Evolutionary conservation across 2,888 invertebrate species (phyloP), one percentile per base, ranked within the genome.

Genomic region (Brenthis daphne): DNA sequence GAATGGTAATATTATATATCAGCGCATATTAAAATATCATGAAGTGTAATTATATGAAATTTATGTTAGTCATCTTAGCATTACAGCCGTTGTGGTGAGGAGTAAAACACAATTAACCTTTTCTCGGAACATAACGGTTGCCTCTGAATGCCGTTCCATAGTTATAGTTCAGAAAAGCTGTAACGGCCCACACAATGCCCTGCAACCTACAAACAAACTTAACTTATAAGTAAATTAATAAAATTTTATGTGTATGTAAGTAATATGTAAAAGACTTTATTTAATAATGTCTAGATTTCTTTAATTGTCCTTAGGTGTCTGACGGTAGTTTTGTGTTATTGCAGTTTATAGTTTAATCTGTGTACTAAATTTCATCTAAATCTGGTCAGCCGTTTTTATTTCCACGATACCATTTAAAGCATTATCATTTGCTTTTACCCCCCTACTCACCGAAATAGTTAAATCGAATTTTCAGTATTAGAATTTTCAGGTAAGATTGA

Each of bases 91-190:
- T 70, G 70, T 60, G 76, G 76, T 75, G 43, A 43, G 66, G 76
- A 79, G 82, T 82, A 78, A 82, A 84, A 81, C 78, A 72, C 75
- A 81, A 83, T 84, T 82, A 79, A 81, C 79, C 76, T 81, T 83
- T 88, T 84, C 85, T 78, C 68, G 76, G 84, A 83, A 87, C 75
- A 74, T 73, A 72, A 80, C 72, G 72, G 74, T 76, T 77, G 74
- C 71, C 76, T 75, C 73, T 73, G 58, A 72, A 65, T 71, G 65
- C 65, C 37, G 70, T 73, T 72, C 68, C 66, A 67, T 67, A 66
- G 71, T 68, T 70, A 33, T 57, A 73, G 76, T 78, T 78, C 77
- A 68, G 64, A 70, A 77, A 78, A 80, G 75, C 74, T 76, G 75
- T 77, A 75, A 76, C 74, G 71, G 47, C 77, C 77, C 76, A 77